These are phyloP conservation scores for Ectemnius cavifrons DNA, from an alignment of 2,888 invertebrate genomes.

Conservation along the genomic window DNA sequence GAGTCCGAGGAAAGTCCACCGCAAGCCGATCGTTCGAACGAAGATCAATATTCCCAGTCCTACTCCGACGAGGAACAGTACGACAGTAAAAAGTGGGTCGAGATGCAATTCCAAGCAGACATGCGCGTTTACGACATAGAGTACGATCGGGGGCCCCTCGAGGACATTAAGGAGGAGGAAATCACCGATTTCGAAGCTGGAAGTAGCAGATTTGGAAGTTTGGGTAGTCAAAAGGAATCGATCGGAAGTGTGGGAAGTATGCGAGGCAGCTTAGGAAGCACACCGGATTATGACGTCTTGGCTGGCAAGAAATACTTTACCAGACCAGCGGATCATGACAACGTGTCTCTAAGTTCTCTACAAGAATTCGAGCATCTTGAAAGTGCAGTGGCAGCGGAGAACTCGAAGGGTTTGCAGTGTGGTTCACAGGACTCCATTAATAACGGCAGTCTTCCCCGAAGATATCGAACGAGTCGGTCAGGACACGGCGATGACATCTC, in stretches of 20 bases:
- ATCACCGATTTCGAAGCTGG: slow-evolving; percentile 89
- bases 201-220: slow-evolving; percentile 87
- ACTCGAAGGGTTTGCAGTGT: slow-evolving; percentile 81
- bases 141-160: slow-evolving; percentile 89
- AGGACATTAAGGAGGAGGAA: slow-evolving; percentile 96
- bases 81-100: slow-evolving; percentile 91
- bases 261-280: slow-evolving; percentile 93
- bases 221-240: slow-evolving; percentile 88
- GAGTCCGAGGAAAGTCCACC: slow-evolving; percentile 76
- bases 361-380: slow-evolving; percentile 97
- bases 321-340: slow-evolving; percentile 92
- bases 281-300: slow-evolving; percentile 93
- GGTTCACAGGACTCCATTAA: slow-evolving; percentile 92
- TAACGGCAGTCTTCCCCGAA: slow-evolving; percentile 89
- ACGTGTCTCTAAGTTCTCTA: slow-evolving; percentile 93
- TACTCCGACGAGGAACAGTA: slow-evolving; percentile 75
- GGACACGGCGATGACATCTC: slow-evolving; percentile 92
- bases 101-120: slow-evolving; percentile 90
- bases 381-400: slow-evolving; percentile 89
- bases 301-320: slow-evolving; percentile 91
- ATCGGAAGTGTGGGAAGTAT: slow-evolving; percentile 88
- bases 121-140: slow-evolving; percentile 86
- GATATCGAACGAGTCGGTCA: slow-evolving; percentile 85
- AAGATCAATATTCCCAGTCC: slow-evolving; percentile 74
- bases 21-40: slow-evolving; percentile 68